A percentile compares a stretch with the other conserved stretches of the same genome.
Evolutionary conservation across 2,797 vertebrate genomes (phyloP).

Genomic region (Xyrichtys novacula): DNA sequence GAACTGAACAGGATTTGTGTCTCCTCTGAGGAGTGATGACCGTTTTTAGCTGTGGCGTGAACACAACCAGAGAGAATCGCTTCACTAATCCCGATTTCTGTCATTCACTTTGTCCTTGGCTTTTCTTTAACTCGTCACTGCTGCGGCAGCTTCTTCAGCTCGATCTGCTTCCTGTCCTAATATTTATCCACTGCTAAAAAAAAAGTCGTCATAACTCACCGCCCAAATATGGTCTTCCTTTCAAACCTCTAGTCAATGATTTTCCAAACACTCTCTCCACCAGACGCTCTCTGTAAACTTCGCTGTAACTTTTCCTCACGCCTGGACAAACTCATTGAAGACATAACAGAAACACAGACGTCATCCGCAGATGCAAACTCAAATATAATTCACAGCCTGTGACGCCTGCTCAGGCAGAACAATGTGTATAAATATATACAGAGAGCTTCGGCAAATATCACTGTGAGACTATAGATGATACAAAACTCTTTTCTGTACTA

Average conservation of each 20-base stretch:
- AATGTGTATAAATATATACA: background rate
- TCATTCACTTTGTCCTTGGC: background rate
- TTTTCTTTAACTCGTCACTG: background rate
- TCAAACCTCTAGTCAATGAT: slow-evolving; percentile 11
- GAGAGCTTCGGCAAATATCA: background rate
- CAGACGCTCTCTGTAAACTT: slow-evolving; percentile 51
- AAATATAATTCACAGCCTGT: background rate
- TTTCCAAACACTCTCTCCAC: slow-evolving; percentile 37
- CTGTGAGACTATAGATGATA: no score
- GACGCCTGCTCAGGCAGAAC: background rate
- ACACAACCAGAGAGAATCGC: background rate
- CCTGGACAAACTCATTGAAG: slow-evolving; percentile 6
- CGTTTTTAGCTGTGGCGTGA: background rate
- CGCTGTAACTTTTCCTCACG: slow-evolving; percentile 12
- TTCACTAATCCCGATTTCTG: background rate
- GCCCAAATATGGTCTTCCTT: slow-evolving; percentile 71
- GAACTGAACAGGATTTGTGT: background rate
- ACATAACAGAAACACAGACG: slow-evolving; percentile 11
- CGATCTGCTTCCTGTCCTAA: slow-evolving; percentile 59
- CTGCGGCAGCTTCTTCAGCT: background rate
- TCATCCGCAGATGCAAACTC: background rate
- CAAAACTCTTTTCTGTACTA: no score
- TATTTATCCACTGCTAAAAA: slow-evolving; percentile 69
- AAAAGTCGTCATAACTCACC: slow-evolving; percentile 65
- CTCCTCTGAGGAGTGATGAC: background rate